phyloP scores from a whole-genome alignment of 1,140 invertebrate species.

The Drosophila pectinifera region DNA sequence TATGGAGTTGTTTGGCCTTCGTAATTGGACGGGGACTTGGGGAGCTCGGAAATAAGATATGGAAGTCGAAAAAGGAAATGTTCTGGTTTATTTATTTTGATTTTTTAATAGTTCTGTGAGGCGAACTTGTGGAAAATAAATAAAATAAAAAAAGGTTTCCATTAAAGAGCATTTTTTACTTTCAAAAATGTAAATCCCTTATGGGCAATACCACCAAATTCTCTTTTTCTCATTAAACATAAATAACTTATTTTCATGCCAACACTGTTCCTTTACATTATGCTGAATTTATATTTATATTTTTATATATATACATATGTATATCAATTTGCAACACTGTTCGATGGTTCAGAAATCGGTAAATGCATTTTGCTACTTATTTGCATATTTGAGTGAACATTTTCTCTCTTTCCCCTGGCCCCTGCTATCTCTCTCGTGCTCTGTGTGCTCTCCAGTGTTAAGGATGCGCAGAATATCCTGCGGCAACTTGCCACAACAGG shows the following conservation, averaged over 20 bases:
- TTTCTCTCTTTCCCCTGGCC: conserved; percentile 12
- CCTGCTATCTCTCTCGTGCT: conserved; percentile 13
- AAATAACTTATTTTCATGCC: not conserved
- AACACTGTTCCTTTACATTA: not conserved
- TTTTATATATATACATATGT: not conserved
- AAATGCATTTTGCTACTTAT: conserved; percentile 68
- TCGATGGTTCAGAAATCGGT: conserved; percentile 28
- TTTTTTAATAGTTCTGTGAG: not conserved
- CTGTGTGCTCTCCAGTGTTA: conserved; percentile 44
- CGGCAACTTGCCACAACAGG: conserved; percentile 44
- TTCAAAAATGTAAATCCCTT: not conserved
- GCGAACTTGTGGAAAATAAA: not conserved
- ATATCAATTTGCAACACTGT: conserved; percentile 31
- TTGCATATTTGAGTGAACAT: conserved; percentile 71
- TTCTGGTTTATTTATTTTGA: not conserved
- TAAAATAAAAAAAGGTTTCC: not conserved
- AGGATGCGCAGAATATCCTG: conserved; percentile 81
- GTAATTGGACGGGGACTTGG: conserved; percentile 52
- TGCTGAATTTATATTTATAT: not conserved
- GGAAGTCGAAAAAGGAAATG: conserved; percentile 1
- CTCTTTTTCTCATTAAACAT: not conserved
- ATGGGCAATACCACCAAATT: not conserved
- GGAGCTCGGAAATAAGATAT: conserved; percentile 3
- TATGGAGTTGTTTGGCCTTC: conserved; percentile 14
- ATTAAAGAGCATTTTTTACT: not conserved